Conservation (phyloP, 1,140 invertebrate genomes). For the Drosophila mayri region DNA sequence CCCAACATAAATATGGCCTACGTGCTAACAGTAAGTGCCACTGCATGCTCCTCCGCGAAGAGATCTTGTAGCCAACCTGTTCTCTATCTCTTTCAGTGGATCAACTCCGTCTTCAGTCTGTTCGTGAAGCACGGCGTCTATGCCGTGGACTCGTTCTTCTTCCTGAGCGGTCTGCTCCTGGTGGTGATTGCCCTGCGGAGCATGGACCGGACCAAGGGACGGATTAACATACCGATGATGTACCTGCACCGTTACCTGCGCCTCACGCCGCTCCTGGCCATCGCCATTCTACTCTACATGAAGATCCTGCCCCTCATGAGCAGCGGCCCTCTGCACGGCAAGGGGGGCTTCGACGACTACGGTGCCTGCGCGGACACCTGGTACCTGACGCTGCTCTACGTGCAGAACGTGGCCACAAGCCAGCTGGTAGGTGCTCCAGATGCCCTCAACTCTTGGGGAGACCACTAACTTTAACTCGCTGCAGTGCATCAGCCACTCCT, state of each 20-base stretch:
- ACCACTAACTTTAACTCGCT: background rate
- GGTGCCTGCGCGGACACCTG: constrained; percentile 38
- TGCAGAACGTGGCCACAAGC: constrained; percentile 61
- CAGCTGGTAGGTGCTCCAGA: constrained; percentile 28
- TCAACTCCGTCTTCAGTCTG: constrained; percentile 85
- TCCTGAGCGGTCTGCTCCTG: constrained; percentile 90
- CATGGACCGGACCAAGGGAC: constrained; percentile 86
- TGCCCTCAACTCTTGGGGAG: background rate
- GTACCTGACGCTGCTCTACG: constrained; percentile 57
- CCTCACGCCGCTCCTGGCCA: constrained; percentile 60
- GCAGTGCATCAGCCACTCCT: constrained; percentile 94
- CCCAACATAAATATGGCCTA: constrained; percentile 66
- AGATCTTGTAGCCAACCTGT: background rate
- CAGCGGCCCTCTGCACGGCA: constrained; percentile 42
- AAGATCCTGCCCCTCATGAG: constrained; percentile 46
- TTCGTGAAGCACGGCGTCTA: constrained; percentile 87
- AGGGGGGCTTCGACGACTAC: constrained; percentile 60
- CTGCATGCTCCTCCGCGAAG: background rate
- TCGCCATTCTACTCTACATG: constrained; percentile 61
- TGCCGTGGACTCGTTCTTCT: constrained; percentile 97
- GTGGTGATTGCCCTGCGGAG: constrained; percentile 88
- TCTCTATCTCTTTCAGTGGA: constrained; percentile 51
- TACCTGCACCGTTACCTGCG: constrained; percentile 80
- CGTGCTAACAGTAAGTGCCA: constrained; percentile 14
- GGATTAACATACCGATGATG: constrained; percentile 69